These are phyloP conservation scores for Oreochromis tanganicae DNA, from an alignment of 2,113 vertebrate species.

Conservation along the genomic window DNA sequence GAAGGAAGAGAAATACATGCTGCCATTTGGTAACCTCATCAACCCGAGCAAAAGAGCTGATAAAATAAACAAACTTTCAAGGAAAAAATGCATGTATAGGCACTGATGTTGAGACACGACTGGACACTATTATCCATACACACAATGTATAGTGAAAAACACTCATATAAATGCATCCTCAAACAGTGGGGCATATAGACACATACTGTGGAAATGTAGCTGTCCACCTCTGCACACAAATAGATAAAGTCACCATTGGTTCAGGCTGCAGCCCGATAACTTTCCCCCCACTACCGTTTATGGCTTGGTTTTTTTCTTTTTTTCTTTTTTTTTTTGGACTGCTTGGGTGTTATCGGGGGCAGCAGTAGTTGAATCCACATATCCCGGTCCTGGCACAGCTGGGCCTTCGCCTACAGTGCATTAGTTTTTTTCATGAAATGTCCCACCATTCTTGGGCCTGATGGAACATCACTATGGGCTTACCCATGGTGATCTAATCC, in stretches of 20 bases:
- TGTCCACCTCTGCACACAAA: conserved; percentile 41
- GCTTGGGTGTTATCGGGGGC: conserved; percentile 50
- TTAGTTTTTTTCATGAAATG: conserved; percentile 60
- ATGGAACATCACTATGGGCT: conserved; percentile 53
- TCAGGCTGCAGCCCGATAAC: conserved; percentile 31
- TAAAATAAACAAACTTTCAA: background rate
- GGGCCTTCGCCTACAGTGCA: conserved; percentile 44
- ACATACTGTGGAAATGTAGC: conserved; percentile 38
- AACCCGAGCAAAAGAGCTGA: background rate
- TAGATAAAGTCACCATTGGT: conserved; percentile 42
- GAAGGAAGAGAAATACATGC: background rate
- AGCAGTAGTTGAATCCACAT: conserved; percentile 52
- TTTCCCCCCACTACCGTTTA: conserved; percentile 25
- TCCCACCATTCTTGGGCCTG: conserved; percentile 43
- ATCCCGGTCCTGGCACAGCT: conserved; percentile 29
- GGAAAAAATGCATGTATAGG: conserved; percentile 3
- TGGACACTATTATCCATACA: background rate
- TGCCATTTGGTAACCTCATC: background rate
- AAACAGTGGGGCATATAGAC: conserved; percentile 25
- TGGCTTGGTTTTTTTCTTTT: conserved; percentile 47
- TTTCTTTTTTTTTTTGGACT: conserved; percentile 48
- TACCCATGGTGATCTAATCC: conserved; percentile 54
- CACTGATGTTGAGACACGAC: background rate
- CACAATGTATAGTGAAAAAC: background rate
- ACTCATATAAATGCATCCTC: conserved; percentile 41